Evolutionary conservation across 2,888 invertebrate species (phyloP), one percentile per base, ranked within the genome.

Genomic region (Erynnis tages): DNA sequence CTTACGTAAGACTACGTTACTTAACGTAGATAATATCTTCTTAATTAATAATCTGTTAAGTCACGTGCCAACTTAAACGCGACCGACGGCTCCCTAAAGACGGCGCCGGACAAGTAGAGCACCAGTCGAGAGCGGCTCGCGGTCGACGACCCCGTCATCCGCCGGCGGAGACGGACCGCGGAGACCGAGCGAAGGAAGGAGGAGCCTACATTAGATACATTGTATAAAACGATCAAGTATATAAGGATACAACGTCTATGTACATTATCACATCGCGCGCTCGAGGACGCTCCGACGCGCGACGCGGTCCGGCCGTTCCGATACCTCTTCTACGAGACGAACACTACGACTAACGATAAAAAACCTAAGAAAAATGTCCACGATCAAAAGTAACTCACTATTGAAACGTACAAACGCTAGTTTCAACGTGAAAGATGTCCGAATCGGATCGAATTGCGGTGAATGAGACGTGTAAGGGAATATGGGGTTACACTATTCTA

Each of bases 211-310:
- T 34, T 50, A 54, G 17, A 46, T 71, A 73, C 69, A 60, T 74
- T 66, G 81, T 82, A 83, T 78, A 78, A 83, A 83, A 84, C 79
- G 75, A 76, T 73, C 66, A 69, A 72, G 68, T 75, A 62, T 66
- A 65, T 66, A 69, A 73, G 57, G 70, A 64, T 64, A 66, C 65
- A 67, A 57, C 60, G 65, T 66, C 55, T 84, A 84, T 84, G 71
- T 84, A 84, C 84, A 84, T 68, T 76, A 82, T 80, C 77, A 79
- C 83, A 79, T 73, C 70, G 69, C 73, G 76, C 62, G 65, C 58
- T 56, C 54, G 32, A 19, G 23, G 37, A 13, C 25, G 27, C 27
- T 8, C 8, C 34, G 23, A 21, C 34, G 8, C 16, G 25, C 25
- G 52, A 19, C 10, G 1, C 43, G 41, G 3, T n/a, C n/a, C n/a